These are phyloP conservation scores for Cuniculus paca DNA, from an alignment of 2,797 vertebrate genomes.

Conservation along the genomic window DNA sequence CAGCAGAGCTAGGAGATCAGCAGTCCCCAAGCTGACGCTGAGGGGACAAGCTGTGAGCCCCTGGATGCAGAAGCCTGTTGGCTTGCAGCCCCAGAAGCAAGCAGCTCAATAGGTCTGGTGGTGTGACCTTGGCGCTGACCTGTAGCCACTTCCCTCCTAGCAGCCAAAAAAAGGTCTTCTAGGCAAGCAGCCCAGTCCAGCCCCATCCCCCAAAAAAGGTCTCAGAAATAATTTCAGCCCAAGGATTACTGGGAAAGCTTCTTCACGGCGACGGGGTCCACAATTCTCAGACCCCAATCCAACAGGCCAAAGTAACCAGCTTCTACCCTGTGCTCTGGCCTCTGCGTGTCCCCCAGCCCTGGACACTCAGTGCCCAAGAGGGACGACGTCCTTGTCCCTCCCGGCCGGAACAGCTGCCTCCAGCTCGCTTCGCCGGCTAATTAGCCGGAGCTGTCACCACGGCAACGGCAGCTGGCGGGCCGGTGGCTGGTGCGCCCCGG, in stretches of 20 bases:
- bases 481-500: conserved; percentile 64
- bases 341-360: conserved; percentile 42
- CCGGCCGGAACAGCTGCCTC: conserved; percentile 81
- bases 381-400: conserved; percentile 78
- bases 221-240: conserved; percentile 65
- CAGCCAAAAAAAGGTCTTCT: background rate
- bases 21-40: background rate
- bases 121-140: conserved; percentile 79
- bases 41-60: background rate
- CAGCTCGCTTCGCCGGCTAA: conserved; percentile 85
- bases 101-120: background rate
- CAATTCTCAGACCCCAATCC: background rate
- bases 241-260: conserved; percentile 25
- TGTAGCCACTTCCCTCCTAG: background rate
- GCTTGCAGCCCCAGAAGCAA: background rate
- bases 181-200: background rate
- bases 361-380: conserved; percentile 42
- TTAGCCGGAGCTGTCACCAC: conserved; percentile 88
- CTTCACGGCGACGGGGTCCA: background rate
- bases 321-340: background rate
- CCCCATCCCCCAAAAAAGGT: background rate
- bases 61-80: background rate
- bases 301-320: background rate
- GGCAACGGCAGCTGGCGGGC: conserved; percentile 86
- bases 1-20: background rate